A percentile compares a stretch with the other conserved stretches of the same genome.
Evolutionary conservation across 2,888 invertebrate genomes (phyloP).

Genomic region (Lithophane socia): DNA sequence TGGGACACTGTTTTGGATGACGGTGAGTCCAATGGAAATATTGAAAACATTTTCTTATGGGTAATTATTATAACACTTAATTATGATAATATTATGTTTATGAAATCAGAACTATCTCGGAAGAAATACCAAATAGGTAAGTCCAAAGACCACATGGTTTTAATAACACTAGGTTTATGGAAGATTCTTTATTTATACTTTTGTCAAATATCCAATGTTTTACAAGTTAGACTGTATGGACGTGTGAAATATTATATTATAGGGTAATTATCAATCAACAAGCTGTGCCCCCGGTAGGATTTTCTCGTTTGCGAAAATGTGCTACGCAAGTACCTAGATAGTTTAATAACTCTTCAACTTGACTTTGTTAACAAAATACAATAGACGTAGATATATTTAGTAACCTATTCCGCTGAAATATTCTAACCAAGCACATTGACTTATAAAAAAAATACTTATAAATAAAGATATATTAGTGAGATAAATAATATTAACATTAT

Average conservation of each 20-base stretch:
- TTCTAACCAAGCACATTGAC: conserved; percentile 1
- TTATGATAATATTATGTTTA: not conserved
- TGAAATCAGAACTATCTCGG: not conserved
- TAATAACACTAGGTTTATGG: not conserved
- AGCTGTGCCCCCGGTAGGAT: too few species aligned
- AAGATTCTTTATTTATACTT: not conserved
- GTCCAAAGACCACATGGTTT: not conserved
- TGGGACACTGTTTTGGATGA: not conserved
- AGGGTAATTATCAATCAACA: too few species aligned
- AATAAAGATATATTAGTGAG: conserved; percentile 19
- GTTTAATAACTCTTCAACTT: not conserved
- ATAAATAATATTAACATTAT: conserved; percentile 29
- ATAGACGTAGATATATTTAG: too few species aligned
- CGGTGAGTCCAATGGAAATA: not conserved
- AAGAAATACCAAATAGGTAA: not conserved
- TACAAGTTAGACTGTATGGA: not conserved
- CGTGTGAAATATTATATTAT: too few species aligned
- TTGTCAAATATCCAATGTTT: not conserved
- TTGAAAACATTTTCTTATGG: too few species aligned
- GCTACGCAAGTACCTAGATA: too few species aligned
- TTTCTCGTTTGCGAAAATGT: too few species aligned
- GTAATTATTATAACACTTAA: not conserved
- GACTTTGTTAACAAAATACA: not conserved
- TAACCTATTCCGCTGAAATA: too few species aligned
- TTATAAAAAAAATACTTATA: too few species aligned